Base-by-base conservation (phyloP, 2,113 vertebrate species). In the Oncorhynchus mykiss region DNA sequence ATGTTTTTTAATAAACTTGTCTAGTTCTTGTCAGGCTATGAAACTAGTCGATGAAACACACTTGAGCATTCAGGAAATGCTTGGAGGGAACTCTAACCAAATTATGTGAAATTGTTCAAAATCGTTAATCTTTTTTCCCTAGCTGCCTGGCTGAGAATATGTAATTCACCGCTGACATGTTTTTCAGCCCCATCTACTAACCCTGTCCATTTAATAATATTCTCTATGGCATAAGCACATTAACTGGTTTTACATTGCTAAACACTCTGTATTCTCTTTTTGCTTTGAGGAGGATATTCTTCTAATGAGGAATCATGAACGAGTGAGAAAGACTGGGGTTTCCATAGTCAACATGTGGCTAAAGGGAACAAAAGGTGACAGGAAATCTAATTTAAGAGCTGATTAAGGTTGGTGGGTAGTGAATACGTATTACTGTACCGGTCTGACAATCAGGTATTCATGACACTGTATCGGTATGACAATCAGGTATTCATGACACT, bases 391-490 rank as follows among this genome's bases (percentile, higher is more conserved):
- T 82, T 80, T 75, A 74, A 70, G 79, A 79, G 77, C 83, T 88
- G 75, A 85, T 85, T 85, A 86, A 71, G 73, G 54, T 59, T 75
- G 82, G 78, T 45, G 45, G 39, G 6, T 27, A 48, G 70, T 82
- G 25, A 75, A 29, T 78, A 65, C 66, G 68, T 71, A 78, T 86
- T 80, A 80, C 31, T 76, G 49, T 88, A 88, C 89, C 86, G 78
- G 68, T 75, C 79, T 85, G 68, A 68, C 80, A 81, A 92, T 90
- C 89, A 82, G 85, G 74, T 84, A 78, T 89, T 90, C 88, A 85
- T 88, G 82, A 86, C 77, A 88, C 84, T 45, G 39, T 45, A 45
- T 45, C 39, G 5, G 31, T 34, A 34, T 34, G 31, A 34, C 31
- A 34, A 34, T 34, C 31, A 34, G 31, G 31, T 34, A 34, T 34